Percentiles rank a stretch among this genome's conserved stretches.
Evolutionary conservation across 2,888 invertebrate genomes (phyloP).

Genomic region (Lacanobia wlatinum): DNA sequence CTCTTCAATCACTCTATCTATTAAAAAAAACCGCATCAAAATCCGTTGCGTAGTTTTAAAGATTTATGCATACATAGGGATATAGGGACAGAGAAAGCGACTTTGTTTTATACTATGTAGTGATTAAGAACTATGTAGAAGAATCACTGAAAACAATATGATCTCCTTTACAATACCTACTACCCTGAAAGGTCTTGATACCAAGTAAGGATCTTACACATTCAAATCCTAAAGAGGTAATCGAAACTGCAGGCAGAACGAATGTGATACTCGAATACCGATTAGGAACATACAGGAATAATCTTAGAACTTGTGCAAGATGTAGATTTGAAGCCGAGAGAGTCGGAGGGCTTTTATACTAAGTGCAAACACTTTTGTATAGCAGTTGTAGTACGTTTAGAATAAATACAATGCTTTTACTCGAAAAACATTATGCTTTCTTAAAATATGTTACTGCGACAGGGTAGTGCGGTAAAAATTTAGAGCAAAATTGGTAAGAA

Average conservation of each 20-base stretch:
- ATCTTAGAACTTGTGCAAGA: constrained; percentile 22
- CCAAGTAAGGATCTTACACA: constrained; percentile 11
- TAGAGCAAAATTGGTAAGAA: too few species aligned
- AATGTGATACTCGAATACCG: constrained; percentile 29
- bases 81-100: too few species aligned
- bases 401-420: not conserved
- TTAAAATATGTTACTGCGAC: too few species aligned
- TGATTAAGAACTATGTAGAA: too few species aligned
- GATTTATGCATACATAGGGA: too few species aligned
- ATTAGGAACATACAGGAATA: constrained; percentile 40
- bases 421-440: too few species aligned
- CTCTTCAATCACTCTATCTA: too few species aligned
- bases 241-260: constrained; percentile 29
- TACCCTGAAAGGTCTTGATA: constrained; percentile 2
- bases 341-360: constrained; percentile 10
- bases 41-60: too few species aligned
- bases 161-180: not conserved
- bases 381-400: not conserved
- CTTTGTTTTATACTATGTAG: too few species aligned
- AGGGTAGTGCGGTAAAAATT: too few species aligned
- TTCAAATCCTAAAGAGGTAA: constrained; percentile 35
- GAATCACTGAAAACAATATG: not conserved
- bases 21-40: too few species aligned
- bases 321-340: constrained; percentile 32
- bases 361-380: constrained; percentile 7